A percentile compares a stretch with the other conserved stretches of the same genome.
Conservation (phyloP, 2,888 invertebrate genomes). For the Luperina nickerlii region DNA sequence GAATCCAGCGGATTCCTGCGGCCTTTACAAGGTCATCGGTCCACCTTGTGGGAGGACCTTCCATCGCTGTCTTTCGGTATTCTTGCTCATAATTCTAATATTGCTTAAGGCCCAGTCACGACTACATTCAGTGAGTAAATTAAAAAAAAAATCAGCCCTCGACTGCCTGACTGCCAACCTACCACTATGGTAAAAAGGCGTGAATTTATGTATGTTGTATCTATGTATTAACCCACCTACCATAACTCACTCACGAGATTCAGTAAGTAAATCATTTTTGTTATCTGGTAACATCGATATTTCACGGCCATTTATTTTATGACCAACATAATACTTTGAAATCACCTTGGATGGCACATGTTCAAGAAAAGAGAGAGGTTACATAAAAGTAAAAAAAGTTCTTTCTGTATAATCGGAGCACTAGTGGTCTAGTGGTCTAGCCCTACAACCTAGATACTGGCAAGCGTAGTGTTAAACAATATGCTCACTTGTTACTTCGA, state of each 20-base stretch:
- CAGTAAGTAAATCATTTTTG: slow-evolving; percentile 59
- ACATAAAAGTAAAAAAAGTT: slow-evolving; percentile 38
- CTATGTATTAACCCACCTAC: slow-evolving; percentile 6
- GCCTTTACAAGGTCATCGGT: neutral
- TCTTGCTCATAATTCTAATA: neutral
- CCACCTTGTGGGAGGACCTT: neutral
- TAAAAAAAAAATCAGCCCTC: neutral
- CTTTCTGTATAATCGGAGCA: slow-evolving; percentile 43
- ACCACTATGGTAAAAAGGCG: neutral
- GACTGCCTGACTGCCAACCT: neutral
- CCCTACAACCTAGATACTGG: slow-evolving; percentile 32
- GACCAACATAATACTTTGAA: slow-evolving; percentile 66
- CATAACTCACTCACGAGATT: slow-evolving; percentile 38
- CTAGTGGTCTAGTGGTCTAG: slow-evolving; percentile 2
- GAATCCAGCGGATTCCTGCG: neutral
- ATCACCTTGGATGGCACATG: slow-evolving; percentile 66
- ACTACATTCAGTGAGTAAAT: neutral
- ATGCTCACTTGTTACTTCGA: slow-evolving; percentile 39
- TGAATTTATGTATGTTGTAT: neutral
- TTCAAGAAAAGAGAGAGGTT: slow-evolving; percentile 35
- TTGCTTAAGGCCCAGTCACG: neutral
- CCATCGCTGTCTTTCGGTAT: neutral
- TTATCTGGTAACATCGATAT: slow-evolving; percentile 65
- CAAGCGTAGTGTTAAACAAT: slow-evolving; percentile 47
- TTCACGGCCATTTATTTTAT: slow-evolving; percentile 58